Conservation (phyloP, 2,113 vertebrate species). For the Halichoerus grypus region DNA sequence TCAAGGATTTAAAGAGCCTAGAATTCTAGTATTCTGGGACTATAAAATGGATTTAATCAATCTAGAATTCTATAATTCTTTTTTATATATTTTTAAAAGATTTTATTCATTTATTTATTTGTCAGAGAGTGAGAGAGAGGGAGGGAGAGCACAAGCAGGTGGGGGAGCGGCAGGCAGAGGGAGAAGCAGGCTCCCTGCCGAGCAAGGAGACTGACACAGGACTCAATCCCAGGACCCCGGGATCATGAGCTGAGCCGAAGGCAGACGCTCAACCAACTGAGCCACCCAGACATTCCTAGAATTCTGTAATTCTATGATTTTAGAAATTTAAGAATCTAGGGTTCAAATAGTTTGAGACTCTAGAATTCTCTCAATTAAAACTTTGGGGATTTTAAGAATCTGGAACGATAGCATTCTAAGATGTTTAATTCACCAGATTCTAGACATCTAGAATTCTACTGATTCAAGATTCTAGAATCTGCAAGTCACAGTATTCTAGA, state of each 20-base stretch:
- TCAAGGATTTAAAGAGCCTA: background rate
- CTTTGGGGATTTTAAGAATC: background rate
- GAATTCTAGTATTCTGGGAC: background rate
- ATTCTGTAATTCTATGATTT: background rate
- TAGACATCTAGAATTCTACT: background rate
- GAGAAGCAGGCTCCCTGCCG: no score
- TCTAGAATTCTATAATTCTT: background rate
- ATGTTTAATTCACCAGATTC: background rate
- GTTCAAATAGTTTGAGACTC: background rate
- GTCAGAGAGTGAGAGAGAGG: no score
- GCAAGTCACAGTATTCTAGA: background rate
- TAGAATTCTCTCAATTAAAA: background rate
- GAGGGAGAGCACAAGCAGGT: no score
- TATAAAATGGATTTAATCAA: background rate
- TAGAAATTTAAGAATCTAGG: background rate
- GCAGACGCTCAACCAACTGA: no score
- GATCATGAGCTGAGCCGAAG: no score
- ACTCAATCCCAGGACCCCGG: no score
- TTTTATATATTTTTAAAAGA: no score
- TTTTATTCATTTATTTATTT: no score
- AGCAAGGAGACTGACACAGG: no score
- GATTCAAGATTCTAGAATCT: background rate
- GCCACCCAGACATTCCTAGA: background rate
- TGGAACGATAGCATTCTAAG: background rate
- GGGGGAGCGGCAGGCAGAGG: no score